Evolutionary conservation across 1,140 invertebrate genomes (phyloP).

Genomic region (Acyrthosiphon pisum): DNA sequence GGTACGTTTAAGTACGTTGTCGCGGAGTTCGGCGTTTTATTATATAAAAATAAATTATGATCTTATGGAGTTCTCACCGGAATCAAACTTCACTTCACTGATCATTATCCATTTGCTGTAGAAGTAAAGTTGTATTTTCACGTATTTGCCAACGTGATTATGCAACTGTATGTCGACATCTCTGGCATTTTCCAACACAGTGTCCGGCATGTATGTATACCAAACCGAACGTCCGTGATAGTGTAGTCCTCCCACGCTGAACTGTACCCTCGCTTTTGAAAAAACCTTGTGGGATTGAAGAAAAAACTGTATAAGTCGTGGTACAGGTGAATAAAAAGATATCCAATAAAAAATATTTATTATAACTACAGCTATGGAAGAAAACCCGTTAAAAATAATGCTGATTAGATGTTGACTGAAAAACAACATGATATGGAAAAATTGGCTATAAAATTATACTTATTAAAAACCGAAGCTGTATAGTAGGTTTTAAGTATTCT

Average conservation of each 20-base stretch:
- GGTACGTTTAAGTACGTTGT: background rate
- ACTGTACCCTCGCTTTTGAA: slow-evolving; percentile 73
- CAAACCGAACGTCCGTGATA: slow-evolving; percentile 69
- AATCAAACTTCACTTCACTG: slow-evolving; percentile 77
- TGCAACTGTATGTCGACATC: slow-evolving; percentile 76
- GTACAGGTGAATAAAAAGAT: background rate
- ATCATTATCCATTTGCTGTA: slow-evolving; percentile 80
- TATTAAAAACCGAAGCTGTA: too few relatives aligned
- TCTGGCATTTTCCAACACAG: slow-evolving; percentile 73
- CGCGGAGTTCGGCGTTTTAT: background rate
- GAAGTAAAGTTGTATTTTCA: slow-evolving; percentile 78
- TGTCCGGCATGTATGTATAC: slow-evolving; percentile 77
- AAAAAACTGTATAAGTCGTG: background rate
- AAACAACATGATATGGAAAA: background rate
- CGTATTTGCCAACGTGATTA: slow-evolving; percentile 69
- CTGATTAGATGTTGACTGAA: background rate
- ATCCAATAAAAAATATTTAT: background rate
- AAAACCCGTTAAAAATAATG: background rate
- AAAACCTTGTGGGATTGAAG: slow-evolving; percentile 70
- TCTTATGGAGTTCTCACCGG: slow-evolving; percentile 65
- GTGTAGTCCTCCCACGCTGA: slow-evolving; percentile 72
- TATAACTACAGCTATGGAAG: background rate
- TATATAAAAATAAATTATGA: background rate
- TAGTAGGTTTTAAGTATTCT: too few relatives aligned
- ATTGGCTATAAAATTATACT: background rate